A percentile compares a stretch with the other conserved stretches of the same genome.
phyloP scores from a whole-genome alignment of 2,113 vertebrate genomes.

The Oncorhynchus tshawytscha region DNA sequence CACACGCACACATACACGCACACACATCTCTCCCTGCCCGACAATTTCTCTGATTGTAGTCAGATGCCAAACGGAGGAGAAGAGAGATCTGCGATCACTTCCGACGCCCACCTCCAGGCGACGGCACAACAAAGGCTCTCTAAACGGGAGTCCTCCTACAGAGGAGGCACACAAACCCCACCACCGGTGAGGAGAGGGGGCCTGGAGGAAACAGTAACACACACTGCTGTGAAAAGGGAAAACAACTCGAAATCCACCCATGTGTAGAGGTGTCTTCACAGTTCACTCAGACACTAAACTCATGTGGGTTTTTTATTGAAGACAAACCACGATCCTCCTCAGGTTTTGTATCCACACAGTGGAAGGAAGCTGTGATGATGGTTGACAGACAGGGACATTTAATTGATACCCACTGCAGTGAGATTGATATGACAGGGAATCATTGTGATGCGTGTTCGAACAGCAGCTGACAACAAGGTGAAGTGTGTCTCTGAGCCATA shows the following conservation, averaged over 20 bases:
- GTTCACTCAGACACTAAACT: conserved; percentile 50
- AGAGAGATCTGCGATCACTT: conserved; percentile 65
- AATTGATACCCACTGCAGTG: conserved; percentile 37
- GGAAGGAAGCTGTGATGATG: conserved; percentile 44
- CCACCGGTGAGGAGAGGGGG: background rate
- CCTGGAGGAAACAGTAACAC: conserved; percentile 20
- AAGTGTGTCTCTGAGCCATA: conserved; percentile 39
- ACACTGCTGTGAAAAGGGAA: conserved; percentile 13
- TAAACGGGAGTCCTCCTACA: conserved; percentile 22
- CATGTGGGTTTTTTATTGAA: conserved; percentile 50
- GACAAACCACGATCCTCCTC: conserved; percentile 55
- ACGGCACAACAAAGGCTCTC: conserved; percentile 65
- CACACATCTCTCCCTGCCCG: conserved; percentile 35
- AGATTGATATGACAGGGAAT: conserved; percentile 64
- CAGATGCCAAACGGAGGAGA: conserved; percentile 56
- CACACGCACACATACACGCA: conserved; percentile 8
- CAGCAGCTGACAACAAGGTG: conserved; percentile 59
- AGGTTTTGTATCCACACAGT: conserved; percentile 48
- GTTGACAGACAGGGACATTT: conserved; percentile 63
- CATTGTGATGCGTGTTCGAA: conserved; percentile 71
- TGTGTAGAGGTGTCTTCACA: background rate
- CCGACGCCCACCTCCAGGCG: conserved; percentile 67
- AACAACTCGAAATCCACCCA: background rate
- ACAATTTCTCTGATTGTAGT: conserved; percentile 71
- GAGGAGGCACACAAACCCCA: background rate